These are phyloP conservation scores for Pissodes strobi DNA, from an alignment of 1,140 invertebrate species.

Conservation along the genomic window DNA sequence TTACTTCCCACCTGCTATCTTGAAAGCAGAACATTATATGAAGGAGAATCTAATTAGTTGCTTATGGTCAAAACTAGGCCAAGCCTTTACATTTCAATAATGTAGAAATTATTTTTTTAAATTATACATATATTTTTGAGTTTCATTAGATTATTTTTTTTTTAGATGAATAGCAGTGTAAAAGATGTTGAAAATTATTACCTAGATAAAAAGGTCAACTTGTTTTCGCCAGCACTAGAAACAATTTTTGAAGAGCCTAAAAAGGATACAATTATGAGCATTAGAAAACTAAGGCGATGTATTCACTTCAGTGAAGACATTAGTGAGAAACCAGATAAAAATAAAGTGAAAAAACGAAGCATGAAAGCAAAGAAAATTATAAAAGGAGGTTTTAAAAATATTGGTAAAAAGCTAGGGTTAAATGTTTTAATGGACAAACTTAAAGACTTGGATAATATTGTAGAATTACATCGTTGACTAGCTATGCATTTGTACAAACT, in stretches of 20 bases:
- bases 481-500: too few species aligned
- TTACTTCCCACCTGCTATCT: too few species aligned
- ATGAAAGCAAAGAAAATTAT: constrained; percentile 12
- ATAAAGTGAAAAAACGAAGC: constrained; percentile 2
- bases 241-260: constrained; percentile 17
- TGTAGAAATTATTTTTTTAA: too few species aligned
- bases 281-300: neutral
- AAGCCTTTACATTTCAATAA: too few species aligned
- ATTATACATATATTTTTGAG: too few species aligned
- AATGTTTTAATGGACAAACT: neutral
- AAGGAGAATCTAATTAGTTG: too few species aligned
- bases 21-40: too few species aligned
- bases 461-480: too few species aligned
- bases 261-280: neutral
- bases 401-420: constrained; percentile 2
- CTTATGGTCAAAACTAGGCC: too few species aligned
- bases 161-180: constrained; percentile 1
- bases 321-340: constrained; percentile 1
- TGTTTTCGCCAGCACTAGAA: constrained; percentile 7
- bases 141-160: too few species aligned
- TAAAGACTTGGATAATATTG: neutral
- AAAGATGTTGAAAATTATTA: constrained; percentile 13
- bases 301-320: constrained; percentile 1
- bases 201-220: constrained; percentile 12
- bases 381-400: constrained; percentile 7